Conservation (phyloP, 2,888 invertebrate genomes). For the Plemyria rubiginata region DNA sequence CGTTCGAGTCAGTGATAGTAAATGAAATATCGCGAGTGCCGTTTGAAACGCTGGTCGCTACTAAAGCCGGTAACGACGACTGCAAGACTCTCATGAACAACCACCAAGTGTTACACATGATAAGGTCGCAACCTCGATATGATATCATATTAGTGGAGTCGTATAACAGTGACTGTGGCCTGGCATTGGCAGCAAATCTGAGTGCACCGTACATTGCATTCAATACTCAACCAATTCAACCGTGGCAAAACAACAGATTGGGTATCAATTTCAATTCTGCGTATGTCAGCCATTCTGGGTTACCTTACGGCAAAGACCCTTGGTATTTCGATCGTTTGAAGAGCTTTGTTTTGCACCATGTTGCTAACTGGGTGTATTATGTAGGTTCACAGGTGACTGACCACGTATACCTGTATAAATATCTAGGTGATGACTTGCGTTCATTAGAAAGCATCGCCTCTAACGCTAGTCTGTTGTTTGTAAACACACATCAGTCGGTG, state of each 20-base stretch:
- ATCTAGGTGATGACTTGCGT: conserved; percentile 81
- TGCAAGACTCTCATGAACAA: conserved; percentile 80
- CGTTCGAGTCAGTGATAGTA: conserved; percentile 78
- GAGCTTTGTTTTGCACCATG: conserved; percentile 70
- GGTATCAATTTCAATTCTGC: conserved; percentile 82
- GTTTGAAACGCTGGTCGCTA: conserved; percentile 76
- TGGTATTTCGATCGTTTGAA: conserved; percentile 77
- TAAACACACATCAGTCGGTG: conserved; percentile 88
- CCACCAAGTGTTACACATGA: conserved; percentile 81
- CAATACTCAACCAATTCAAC: conserved; percentile 81
- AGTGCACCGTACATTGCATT: conserved; percentile 87
- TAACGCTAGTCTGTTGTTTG: conserved; percentile 85
- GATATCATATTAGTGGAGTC: conserved; percentile 90
- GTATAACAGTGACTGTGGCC: conserved; percentile 90
- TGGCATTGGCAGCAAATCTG: conserved; percentile 88
- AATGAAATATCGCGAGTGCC: conserved; percentile 78
- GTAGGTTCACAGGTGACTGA: conserved; percentile 74
- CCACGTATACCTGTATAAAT: conserved; percentile 75
- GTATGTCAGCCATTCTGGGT: conserved; percentile 71
- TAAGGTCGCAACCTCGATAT: conserved; percentile 80
- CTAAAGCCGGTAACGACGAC: conserved; percentile 79
- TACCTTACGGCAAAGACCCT: conserved; percentile 75
- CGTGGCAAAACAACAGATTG: conserved; percentile 81
- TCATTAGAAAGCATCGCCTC: conserved; percentile 83
- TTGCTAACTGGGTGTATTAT: conserved; percentile 78